These are phyloP conservation scores for Spilogale gracilis DNA, from an alignment of 2,113 vertebrate genomes.

Conservation along the genomic window DNA sequence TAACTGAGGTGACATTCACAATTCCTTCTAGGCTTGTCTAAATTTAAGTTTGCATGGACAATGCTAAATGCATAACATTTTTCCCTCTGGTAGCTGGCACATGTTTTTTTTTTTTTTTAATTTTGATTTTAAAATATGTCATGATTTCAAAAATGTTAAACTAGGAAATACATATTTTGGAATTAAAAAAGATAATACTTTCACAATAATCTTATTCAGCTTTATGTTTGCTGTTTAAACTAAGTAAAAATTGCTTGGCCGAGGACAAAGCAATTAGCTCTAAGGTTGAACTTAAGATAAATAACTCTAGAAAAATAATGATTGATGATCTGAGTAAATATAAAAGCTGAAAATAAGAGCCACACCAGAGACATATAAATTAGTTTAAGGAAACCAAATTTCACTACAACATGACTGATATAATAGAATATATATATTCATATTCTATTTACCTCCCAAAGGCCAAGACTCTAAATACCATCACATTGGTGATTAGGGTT, in stretches of 20 bases:
- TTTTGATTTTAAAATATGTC: constrained; percentile 19
- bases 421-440: not conserved
- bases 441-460: not conserved
- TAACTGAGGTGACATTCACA: not conserved
- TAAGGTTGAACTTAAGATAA: not conserved
- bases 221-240: not conserved
- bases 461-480: not conserved
- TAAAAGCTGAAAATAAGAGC: not conserved
- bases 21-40: not conserved
- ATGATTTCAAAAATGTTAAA: not conserved
- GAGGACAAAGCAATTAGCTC: not conserved
- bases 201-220: not conserved
- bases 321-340: not conserved
- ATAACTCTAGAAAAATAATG: not conserved
- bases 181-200: not conserved
- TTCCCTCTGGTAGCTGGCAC: not conserved
- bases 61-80: not conserved
- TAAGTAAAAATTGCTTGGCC: not conserved
- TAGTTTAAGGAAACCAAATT: not conserved
- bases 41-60: not conserved
- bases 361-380: not conserved
- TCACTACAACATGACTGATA: not conserved
- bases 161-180: not conserved
- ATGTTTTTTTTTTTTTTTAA: not conserved
- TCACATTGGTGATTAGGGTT: not conserved